Evolutionary conservation across 2,797 vertebrate genomes (phyloP), one percentile per base, ranked within the genome.

Genomic region (Artibeus lituratus): DNA sequence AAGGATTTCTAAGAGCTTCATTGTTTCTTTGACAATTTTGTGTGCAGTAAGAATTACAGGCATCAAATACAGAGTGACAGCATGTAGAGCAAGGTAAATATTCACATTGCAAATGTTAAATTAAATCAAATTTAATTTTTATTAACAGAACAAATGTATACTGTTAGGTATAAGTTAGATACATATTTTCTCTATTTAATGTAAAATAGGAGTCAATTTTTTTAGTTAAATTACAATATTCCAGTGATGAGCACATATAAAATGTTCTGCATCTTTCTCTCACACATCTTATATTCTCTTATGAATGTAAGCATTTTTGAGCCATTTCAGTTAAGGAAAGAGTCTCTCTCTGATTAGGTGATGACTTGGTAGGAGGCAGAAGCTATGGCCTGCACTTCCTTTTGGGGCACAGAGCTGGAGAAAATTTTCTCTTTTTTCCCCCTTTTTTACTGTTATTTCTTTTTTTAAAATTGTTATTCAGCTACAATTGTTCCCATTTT

Each of bases 161-260:
- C 35, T 78, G 5, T 37, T 94, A 53, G 24, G 4, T 24, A 29
- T 26, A 78, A 67, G n/a, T 80, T 90, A 81, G 12, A 53, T 35
- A 78, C 21, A 37, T 83, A 82, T 82, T 94, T 96, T 73, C 35
- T 92, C 29, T n/a, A 83, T 49, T 91, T 70, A 72, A 11, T 14
- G 73, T 90, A 78, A 69, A 65, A 62, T 62, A 22, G 85, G 49
- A 90, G 24, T 70, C 5, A 3, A 62, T 69, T 94, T 88, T 91
- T 80, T 83, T 18, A 87, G 35, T 90, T 73, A 91, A 91, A 95
- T 82, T 80, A 74, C 94, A 91, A 59, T 67, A 77, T 53, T 77
- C 14, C 26, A 86, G 6, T 57, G 18, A 73, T 59, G 11, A 90
- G 24, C 55, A 83, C 18, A 65, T 70, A 51, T 51, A 51, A 93